These are phyloP conservation scores for Medauroidea extradentata DNA, from an alignment of 1,140 invertebrate genomes.

Conservation along the genomic window DNA sequence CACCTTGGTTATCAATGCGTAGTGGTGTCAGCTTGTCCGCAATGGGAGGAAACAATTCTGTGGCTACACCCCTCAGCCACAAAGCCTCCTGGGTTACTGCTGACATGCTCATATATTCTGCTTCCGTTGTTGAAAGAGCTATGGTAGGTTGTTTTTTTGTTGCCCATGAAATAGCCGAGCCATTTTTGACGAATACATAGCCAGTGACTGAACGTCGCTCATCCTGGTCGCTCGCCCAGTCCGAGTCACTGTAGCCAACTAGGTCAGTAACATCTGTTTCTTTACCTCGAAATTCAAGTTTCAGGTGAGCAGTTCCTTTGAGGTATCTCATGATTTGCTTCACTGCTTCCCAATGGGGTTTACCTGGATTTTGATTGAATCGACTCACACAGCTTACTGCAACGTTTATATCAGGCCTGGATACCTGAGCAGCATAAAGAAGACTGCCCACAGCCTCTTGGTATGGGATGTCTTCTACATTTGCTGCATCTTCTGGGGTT, in stretches of 20 bases:
- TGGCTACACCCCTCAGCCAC: background rate
- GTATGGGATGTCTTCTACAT: constrained; percentile 24
- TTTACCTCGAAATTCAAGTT: constrained; percentile 6
- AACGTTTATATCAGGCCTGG: constrained; percentile 42
- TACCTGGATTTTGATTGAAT: constrained; percentile 24
- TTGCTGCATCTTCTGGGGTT: constrained; percentile 11
- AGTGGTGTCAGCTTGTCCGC: too few relatives aligned
- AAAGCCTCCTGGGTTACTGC: constrained; percentile 24
- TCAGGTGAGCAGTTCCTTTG: constrained; percentile 35
- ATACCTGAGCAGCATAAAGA: constrained; percentile 34
- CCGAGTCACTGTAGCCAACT: constrained; percentile 24
- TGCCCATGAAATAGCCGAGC: constrained; percentile 33
- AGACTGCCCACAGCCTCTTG: constrained; percentile 38
- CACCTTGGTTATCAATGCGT: too few relatives aligned
- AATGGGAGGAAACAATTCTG: too few relatives aligned
- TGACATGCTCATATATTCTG: constrained; percentile 36
- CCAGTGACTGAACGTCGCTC: constrained; percentile 19
- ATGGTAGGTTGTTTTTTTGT: constrained; percentile 36
- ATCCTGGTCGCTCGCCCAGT: constrained; percentile 24
- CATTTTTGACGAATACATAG: constrained; percentile 28
- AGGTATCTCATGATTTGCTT: constrained; percentile 42
- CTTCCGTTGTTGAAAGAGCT: constrained; percentile 38
- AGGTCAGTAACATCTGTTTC: constrained; percentile 5
- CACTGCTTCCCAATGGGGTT: constrained; percentile 34
- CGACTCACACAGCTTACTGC: constrained; percentile 34